These are phyloP conservation scores for Habroteleia sp. DNA, from an alignment of 2,888 invertebrate genomes.

Conservation along the genomic window DNA sequence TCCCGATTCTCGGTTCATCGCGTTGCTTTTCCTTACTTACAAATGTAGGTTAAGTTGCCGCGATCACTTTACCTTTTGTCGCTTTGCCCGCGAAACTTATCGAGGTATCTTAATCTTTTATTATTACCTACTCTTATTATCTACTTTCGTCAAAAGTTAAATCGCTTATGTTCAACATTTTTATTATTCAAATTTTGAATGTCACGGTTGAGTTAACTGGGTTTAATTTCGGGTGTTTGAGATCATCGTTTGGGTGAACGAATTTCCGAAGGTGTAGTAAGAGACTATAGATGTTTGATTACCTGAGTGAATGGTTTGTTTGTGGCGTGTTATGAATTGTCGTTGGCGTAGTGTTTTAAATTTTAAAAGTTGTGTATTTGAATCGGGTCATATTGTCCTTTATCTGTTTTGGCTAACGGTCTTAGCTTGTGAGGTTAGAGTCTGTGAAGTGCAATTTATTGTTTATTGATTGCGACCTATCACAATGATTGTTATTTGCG, in stretches of 20 bases:
- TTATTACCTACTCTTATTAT: not conserved
- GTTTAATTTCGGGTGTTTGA: not conserved
- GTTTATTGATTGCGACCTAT: slow-evolving; percentile 10
- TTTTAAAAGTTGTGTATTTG: slow-evolving; percentile 1
- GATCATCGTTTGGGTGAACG: not conserved
- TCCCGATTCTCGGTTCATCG: slow-evolving; percentile 9
- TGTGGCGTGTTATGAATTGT: too few relatives aligned
- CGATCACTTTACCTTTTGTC: slow-evolving; percentile 62
- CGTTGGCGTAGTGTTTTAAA: too few relatives aligned
- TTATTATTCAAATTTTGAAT: not conserved
- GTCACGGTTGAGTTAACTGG: slow-evolving; percentile 10
- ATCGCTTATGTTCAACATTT: not conserved
- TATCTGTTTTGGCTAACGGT: slow-evolving; percentile 1
- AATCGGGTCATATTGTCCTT: not conserved
- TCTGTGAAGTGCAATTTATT: slow-evolving; percentile 11
- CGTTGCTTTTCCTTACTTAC: slow-evolving; percentile 68
- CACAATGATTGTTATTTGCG: slow-evolving; percentile 15
- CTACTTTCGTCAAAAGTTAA: not conserved
- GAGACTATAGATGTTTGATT: slow-evolving; percentile 4
- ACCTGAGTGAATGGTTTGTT: not conserved
- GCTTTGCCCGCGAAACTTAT: too few relatives aligned
- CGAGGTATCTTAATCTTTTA: not conserved
- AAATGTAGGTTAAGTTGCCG: slow-evolving; percentile 78
- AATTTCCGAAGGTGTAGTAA: slow-evolving; percentile 3
- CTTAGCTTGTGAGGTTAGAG: slow-evolving; percentile 13